phyloP scores from a whole-genome alignment of 2,113 vertebrate genomes.

The Phalacrocorax pelagicus region DNA sequence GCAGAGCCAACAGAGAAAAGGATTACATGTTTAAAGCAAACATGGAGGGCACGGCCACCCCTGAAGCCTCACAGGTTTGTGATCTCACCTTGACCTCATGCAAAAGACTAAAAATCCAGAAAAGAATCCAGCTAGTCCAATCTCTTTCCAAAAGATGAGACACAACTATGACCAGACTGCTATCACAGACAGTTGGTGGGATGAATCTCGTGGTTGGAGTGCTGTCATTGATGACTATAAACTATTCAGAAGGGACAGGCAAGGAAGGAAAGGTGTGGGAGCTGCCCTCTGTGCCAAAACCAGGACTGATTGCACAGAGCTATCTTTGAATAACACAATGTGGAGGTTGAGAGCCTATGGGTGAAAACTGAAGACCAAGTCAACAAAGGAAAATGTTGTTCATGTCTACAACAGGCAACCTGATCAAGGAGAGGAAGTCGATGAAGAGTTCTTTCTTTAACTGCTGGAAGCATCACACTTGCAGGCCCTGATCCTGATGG shows the following conservation, averaged over 20 bases:
- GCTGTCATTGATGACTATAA: not conserved
- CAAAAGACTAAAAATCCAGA: not conserved
- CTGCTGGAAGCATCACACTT: not conserved
- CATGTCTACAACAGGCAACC: not conserved
- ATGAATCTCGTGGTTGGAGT: rapidly evolving
- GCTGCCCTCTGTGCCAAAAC: not conserved
- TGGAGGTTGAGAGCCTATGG: not conserved
- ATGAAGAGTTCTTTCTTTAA: not conserved
- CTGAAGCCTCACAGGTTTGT: not conserved
- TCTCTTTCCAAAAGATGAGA: not conserved
- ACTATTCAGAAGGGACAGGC: not conserved
- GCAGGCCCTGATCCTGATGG: not conserved
- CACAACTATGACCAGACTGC: not conserved
- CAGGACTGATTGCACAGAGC: not conserved
- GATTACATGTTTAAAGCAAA: not conserved
- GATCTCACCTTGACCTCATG: not conserved
- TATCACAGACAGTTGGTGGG: not conserved
- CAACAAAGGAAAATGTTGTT: not conserved
- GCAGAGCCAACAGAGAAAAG: not conserved
- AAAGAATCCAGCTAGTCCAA: not conserved
- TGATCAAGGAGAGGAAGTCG: not conserved
- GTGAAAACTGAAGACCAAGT: not conserved
- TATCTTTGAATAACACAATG: not conserved
- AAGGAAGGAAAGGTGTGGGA: not conserved
- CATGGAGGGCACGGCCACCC: rapidly evolving